Evolutionary conservation across 2,113 vertebrate species (phyloP).

Genomic region (Tyto alba): DNA sequence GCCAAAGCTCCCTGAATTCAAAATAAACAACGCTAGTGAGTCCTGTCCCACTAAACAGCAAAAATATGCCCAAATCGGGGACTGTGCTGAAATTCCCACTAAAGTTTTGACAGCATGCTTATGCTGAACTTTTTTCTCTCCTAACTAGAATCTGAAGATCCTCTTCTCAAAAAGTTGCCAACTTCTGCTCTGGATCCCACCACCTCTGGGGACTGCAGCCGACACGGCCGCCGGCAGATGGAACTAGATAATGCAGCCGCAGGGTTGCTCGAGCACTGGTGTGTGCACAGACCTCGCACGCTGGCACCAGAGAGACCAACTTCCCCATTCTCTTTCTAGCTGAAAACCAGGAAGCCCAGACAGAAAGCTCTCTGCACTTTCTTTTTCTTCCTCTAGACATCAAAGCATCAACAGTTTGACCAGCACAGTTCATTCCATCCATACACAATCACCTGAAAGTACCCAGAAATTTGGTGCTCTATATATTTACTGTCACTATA

Average conservation of each 20-base stretch:
- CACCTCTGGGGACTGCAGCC: not conserved
- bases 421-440: not conserved
- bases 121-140: not conserved
- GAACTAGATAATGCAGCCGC: not conserved
- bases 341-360: not conserved
- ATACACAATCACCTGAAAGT: not conserved
- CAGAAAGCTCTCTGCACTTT: not conserved
- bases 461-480: not conserved
- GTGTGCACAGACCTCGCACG: not conserved
- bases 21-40: slow-evolving; percentile 1
- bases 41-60: not conserved
- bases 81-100: not conserved
- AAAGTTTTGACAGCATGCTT: not conserved
- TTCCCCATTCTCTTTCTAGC: not conserved
- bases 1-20: slow-evolving; percentile 30
- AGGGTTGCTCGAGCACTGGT: not conserved
- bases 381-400: not conserved
- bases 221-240: accelerated
- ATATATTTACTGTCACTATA: not conserved
- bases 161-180: not conserved
- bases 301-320: not conserved
- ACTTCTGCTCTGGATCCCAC: not conserved
- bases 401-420: not conserved
- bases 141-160: not conserved
- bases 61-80: not conserved